Conservation (phyloP, 1,140 invertebrate genomes). For the Muscidifurax raptorellus region DNA sequence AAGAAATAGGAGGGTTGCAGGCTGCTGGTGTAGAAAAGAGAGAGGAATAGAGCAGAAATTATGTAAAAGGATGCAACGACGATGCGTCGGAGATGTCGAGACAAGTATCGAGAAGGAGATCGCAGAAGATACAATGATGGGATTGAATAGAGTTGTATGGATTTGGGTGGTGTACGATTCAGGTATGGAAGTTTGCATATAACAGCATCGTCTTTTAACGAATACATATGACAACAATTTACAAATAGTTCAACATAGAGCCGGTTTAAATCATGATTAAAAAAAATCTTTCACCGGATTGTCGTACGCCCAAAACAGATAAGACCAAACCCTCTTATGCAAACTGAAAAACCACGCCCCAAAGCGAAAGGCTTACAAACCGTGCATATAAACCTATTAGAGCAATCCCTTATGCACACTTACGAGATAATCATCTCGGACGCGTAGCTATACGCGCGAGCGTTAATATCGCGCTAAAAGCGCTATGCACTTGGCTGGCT, state of each 20-base stretch:
- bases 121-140: not conserved
- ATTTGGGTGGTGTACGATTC: no score
- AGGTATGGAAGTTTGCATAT: no score
- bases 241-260: no score
- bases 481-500: constrained; percentile 10
- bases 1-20: not conserved
- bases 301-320: no score
- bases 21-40: not conserved
- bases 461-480: constrained; percentile 10
- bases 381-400: constrained; percentile 33
- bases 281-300: no score
- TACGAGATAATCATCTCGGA: constrained; percentile 12
- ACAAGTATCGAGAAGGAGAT: no score
- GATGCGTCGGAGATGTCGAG: not conserved
- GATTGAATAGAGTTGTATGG: no score
- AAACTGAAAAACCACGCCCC: not conserved
- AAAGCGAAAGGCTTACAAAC: not conserved
- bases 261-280: no score
- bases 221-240: no score
- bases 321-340: not conserved
- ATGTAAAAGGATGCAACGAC: not conserved
- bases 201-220: no score
- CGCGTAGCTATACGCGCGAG: not conserved
- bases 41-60: not conserved
- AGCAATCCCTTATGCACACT: constrained; percentile 29